Conservation (phyloP, 2,113 vertebrate species). For the Acanthisitta chloris region DNA sequence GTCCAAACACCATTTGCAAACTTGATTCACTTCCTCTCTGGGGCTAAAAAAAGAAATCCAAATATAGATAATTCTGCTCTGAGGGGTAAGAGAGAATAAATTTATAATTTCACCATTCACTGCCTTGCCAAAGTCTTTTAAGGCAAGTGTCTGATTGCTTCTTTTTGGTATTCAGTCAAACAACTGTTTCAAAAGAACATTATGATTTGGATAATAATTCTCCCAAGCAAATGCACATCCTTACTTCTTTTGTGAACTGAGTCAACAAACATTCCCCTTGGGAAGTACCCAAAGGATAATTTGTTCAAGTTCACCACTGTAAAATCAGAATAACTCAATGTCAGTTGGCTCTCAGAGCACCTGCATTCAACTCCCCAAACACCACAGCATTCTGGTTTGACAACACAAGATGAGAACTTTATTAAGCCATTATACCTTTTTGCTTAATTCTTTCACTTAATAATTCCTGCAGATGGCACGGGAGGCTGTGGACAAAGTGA, state of each 20-base stretch:
- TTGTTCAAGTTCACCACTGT: constrained; percentile 27
- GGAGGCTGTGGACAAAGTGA: neutral
- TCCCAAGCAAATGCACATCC: constrained; percentile 72
- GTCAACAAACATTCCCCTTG: constrained; percentile 72
- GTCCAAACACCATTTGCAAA: constrained; percentile 32
- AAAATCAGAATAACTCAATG: constrained; percentile 59
- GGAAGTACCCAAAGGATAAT: constrained; percentile 71
- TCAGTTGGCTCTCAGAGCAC: constrained; percentile 50
- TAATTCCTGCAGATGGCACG: neutral
- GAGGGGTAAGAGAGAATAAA: constrained; percentile 36
- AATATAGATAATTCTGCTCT: constrained; percentile 53
- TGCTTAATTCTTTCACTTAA: neutral
- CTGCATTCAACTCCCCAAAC: constrained; percentile 50
- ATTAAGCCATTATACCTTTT: neutral
- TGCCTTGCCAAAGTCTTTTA: constrained; percentile 60
- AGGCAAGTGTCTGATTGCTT: constrained; percentile 60
- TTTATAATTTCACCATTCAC: constrained; percentile 55
- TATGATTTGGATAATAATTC: constrained; percentile 75
- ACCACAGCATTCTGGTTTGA: neutral
- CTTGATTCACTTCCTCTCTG: constrained; percentile 48
- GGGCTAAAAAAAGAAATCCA: constrained; percentile 43
- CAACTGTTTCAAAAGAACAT: constrained; percentile 67
- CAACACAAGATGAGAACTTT: constrained; percentile 31
- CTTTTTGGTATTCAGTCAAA: constrained; percentile 72
- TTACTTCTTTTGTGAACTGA: constrained; percentile 68